phyloP scores from a whole-genome alignment of 2,797 vertebrate species.

The Galago senegalensis region DNA sequence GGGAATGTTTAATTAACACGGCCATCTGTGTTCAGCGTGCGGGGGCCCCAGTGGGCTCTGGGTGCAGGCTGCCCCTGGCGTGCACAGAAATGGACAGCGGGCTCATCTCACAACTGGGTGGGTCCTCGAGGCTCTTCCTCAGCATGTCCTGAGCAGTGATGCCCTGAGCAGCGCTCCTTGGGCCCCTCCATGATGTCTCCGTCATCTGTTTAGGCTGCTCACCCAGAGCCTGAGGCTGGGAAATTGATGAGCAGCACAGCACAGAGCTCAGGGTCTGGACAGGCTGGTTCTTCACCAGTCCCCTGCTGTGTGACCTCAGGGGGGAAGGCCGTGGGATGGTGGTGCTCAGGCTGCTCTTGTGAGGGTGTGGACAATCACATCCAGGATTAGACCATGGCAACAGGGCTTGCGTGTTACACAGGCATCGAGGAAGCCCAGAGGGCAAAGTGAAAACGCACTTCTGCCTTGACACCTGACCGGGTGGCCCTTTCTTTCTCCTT shows the following conservation, averaged over 20 bases:
- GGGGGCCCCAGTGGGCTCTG: neutral
- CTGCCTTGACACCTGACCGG: neutral
- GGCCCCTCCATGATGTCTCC: neutral
- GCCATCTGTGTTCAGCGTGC: too few species aligned
- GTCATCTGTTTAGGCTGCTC: neutral
- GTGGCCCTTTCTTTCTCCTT: neutral
- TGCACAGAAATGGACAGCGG: too few species aligned
- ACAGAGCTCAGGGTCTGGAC: neutral
- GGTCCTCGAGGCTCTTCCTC: neutral
- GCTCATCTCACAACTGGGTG: fast-evolving
- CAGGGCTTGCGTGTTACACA: neutral
- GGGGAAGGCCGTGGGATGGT: neutral
- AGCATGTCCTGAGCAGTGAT: neutral
- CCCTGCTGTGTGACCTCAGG: neutral
- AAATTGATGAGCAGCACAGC: neutral
- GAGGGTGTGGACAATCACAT: too few species aligned
- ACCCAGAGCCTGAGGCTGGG: too few species aligned
- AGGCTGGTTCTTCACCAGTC: neutral
- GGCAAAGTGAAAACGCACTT: neutral
- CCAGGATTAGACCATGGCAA: neutral
- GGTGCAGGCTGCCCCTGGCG: fast-evolving
- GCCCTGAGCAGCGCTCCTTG: neutral
- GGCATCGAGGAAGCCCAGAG: fast-evolving
- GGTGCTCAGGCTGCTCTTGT: too few species aligned
- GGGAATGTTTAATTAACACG: neutral